Conservation (phyloP, 2,797 vertebrate species). For the Leuciscus waleckii region DNA sequence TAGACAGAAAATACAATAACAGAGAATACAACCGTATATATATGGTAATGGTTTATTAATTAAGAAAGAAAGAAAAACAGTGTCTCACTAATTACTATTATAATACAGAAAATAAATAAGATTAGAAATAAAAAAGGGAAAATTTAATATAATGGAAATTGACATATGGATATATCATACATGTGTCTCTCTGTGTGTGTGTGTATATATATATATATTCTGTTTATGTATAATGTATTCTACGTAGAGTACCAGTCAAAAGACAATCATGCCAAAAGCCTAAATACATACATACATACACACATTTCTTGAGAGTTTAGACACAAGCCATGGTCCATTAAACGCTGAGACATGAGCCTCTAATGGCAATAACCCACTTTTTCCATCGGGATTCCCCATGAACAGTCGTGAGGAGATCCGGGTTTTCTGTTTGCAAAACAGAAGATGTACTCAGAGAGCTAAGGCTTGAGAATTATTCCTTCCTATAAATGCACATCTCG, state of each 20-base stretch:
- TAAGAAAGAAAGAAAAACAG: too few relatives aligned
- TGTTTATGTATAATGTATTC: too few relatives aligned
- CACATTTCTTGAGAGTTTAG: neutral
- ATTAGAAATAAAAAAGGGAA: neutral
- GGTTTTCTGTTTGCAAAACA: conserved; percentile 9
- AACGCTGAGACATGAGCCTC: conserved; percentile 24
- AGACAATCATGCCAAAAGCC: conserved; percentile 2
- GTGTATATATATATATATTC: too few relatives aligned
- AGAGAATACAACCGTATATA: neutral
- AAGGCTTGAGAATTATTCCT: neutral
- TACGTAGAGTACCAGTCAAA: too few relatives aligned
- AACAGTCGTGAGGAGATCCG: conserved; percentile 13
- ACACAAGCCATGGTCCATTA: conserved; percentile 19
- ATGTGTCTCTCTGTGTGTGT: conserved; percentile 26
- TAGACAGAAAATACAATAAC: neutral
- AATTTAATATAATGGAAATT: neutral
- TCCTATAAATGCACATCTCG: neutral
- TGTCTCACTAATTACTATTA: too few relatives aligned
- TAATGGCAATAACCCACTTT: conserved; percentile 10
- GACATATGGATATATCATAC: neutral
- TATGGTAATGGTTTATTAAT: too few relatives aligned
- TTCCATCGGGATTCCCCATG: conserved; percentile 40
- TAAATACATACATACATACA: too few relatives aligned
- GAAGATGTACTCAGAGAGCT: neutral
- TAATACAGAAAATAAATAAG: neutral